These are phyloP conservation scores for Calameuta filiformis DNA, from an alignment of 2,888 invertebrate genomes.

Conservation along the genomic window DNA sequence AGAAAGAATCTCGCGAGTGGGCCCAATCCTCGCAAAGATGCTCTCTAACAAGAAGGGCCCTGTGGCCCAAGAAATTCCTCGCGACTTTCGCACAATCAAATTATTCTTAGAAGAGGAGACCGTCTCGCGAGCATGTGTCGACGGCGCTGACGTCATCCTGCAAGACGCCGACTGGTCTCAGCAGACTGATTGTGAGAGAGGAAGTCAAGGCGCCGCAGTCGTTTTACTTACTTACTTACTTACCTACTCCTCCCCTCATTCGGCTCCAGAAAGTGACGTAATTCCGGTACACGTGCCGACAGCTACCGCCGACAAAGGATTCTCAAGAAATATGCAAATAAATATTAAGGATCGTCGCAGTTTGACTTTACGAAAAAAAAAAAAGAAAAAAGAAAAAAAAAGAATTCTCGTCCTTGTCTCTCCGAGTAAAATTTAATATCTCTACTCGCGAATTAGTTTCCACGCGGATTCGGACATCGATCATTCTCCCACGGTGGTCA, in stretches of 20 bases:
- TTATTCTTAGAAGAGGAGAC: slow-evolving; percentile 45
- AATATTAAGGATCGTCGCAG: not conserved
- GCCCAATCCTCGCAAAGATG: not conserved
- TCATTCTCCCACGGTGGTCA: slow-evolving; percentile 3
- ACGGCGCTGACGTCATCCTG: slow-evolving; percentile 39
- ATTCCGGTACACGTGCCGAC: slow-evolving; percentile 8
- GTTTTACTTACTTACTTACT: not conserved
- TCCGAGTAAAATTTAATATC: not conserved
- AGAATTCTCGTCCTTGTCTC: not conserved
- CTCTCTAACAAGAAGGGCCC: not conserved
- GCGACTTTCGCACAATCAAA: slow-evolving; percentile 52
- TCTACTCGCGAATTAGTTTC: not conserved
- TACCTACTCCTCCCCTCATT: not conserved
- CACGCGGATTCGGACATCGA: not conserved
- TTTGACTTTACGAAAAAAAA: not conserved
- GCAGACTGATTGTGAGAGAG: slow-evolving; percentile 4
- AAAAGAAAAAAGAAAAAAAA: no score
- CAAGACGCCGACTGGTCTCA: slow-evolving; percentile 20
- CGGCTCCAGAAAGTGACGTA: slow-evolving; percentile 1
- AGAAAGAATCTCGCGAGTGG: slow-evolving; percentile 21
- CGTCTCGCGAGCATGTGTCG: slow-evolving; percentile 39
- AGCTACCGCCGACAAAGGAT: not conserved
- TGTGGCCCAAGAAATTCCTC: slow-evolving; percentile 44
- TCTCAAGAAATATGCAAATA: not conserved
- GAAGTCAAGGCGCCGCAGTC: not conserved